phyloP scores from a whole-genome alignment of 1,140 invertebrate species.

The Cherax quadricarinatus region DNA sequence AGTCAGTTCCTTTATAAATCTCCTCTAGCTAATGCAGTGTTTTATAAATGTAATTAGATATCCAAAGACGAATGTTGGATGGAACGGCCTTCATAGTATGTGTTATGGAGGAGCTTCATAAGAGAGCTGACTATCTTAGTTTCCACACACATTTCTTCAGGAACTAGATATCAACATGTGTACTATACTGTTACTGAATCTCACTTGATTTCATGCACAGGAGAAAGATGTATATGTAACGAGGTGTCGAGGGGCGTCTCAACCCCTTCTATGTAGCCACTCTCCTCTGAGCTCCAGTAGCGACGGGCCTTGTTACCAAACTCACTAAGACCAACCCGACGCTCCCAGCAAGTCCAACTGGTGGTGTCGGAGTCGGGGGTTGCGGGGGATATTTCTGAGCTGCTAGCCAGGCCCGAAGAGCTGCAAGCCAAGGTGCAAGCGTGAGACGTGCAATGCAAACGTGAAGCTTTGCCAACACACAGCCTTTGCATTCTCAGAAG shows the following conservation, averaged over 20 bases:
- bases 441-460: constrained; percentile 27
- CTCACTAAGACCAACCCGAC: constrained; percentile 51
- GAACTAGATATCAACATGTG: too few species aligned
- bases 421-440: constrained; percentile 49
- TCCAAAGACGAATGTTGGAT: too few species aligned
- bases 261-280: constrained; percentile 53
- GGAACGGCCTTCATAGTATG: not conserved
- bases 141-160: not conserved
- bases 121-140: not conserved
- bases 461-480: constrained; percentile 15
- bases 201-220: constrained; percentile 69
- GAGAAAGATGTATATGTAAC: constrained; percentile 50
- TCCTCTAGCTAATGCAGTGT: too few species aligned
- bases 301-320: constrained; percentile 60
- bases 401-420: constrained; percentile 68
- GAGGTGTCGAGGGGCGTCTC: constrained; percentile 51
- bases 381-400: constrained; percentile 61
- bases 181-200: not conserved
- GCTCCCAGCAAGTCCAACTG: constrained; percentile 50
- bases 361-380: constrained; percentile 55
- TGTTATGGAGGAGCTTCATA: not conserved
- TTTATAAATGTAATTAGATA: too few species aligned
- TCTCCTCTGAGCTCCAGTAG: constrained; percentile 65
- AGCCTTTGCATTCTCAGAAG: not conserved
- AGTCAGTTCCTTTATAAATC: too few species aligned